Conservation (phyloP, 1,140 invertebrate genomes). For the Asbolus verrucosus region DNA sequence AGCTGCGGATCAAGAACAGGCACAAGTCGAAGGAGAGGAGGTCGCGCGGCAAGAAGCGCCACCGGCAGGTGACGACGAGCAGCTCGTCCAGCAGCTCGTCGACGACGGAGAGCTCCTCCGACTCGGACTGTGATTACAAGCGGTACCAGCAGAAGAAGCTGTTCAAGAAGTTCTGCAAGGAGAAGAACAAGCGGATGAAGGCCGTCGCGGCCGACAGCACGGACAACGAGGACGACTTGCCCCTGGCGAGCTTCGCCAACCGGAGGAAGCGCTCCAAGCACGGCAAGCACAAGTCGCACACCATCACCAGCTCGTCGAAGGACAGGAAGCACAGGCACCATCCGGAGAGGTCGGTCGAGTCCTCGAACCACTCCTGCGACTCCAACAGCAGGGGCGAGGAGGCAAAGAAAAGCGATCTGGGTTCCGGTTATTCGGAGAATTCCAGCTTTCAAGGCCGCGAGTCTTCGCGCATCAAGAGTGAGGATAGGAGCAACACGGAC, state of each 20-base stretch:
- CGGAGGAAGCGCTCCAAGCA: conserved; percentile 40
- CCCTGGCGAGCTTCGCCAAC: conserved; percentile 25
- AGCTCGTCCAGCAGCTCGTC: conserved; percentile 6
- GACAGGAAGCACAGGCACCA: conserved; percentile 12
- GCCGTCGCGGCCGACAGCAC: conserved; percentile 32
- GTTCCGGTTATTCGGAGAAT: not conserved
- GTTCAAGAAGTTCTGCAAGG: not conserved
- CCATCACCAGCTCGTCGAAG: not conserved
- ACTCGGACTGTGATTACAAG: conserved; percentile 9
- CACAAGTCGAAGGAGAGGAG: conserved; percentile 52
- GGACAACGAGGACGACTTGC: conserved; percentile 45
- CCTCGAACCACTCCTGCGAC: too few relatives aligned
- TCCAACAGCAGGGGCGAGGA: too few relatives aligned
- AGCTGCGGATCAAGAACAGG: conserved; percentile 57
- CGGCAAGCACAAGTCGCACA: conserved; percentile 42
- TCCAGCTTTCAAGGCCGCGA: not conserved
- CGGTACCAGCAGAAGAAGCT: conserved; percentile 10
- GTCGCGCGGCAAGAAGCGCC: conserved; percentile 44
- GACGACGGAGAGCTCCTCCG: not conserved
- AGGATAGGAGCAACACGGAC: not conserved
- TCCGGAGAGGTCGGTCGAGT: not conserved
- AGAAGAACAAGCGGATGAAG: conserved; percentile 40
- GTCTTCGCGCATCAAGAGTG: not conserved
- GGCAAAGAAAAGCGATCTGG: not conserved
- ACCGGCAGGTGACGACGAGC: conserved; percentile 32